Conservation (phyloP, 2,797 vertebrate species). For the Schizothorax lantsangensis region DNA sequence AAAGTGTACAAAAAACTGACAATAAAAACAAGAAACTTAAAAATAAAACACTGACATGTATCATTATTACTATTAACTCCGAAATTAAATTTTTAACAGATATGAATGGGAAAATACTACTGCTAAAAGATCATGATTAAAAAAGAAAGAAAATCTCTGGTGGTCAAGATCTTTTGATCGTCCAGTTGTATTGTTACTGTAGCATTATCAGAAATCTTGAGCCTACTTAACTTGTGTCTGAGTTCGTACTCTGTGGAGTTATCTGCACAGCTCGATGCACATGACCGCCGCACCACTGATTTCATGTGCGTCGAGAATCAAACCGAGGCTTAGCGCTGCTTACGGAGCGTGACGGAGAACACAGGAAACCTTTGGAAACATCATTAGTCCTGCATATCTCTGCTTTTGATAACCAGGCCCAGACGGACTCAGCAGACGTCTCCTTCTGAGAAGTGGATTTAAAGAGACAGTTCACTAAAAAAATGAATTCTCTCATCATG, state of each 20-base stretch:
- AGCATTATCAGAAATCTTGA: slow-evolving; percentile 61
- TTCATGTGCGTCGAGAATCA: slow-evolving; percentile 59
- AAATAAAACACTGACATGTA: too few species aligned
- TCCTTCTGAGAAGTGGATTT: slow-evolving; percentile 4
- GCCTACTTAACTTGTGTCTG: slow-evolving; percentile 63
- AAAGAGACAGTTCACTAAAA: slow-evolving; percentile 1
- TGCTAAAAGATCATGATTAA: background rate
- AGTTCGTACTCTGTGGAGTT: slow-evolving; percentile 62
- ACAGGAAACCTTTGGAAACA: slow-evolving; percentile 55
- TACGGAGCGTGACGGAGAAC: slow-evolving; percentile 52
- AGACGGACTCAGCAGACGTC: background rate
- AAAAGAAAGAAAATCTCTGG: background rate
- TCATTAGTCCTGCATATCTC: slow-evolving; percentile 58
- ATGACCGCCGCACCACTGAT: slow-evolving; percentile 64
- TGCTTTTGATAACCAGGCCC: slow-evolving; percentile 24
- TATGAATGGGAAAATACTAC: background rate
- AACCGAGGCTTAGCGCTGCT: slow-evolving; percentile 55
- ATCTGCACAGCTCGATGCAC: slow-evolving; percentile 63
- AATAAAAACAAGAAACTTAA: too few species aligned
- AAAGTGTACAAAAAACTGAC: background rate
- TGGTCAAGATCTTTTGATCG: slow-evolving; percentile 49
- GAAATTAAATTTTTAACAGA: background rate
- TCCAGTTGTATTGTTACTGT: slow-evolving; percentile 54
- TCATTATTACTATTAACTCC: background rate
- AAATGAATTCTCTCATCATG: background rate